Evolutionary conservation across 1,140 invertebrate species (phyloP).

Genomic region (Uloborus diversus): DNA sequence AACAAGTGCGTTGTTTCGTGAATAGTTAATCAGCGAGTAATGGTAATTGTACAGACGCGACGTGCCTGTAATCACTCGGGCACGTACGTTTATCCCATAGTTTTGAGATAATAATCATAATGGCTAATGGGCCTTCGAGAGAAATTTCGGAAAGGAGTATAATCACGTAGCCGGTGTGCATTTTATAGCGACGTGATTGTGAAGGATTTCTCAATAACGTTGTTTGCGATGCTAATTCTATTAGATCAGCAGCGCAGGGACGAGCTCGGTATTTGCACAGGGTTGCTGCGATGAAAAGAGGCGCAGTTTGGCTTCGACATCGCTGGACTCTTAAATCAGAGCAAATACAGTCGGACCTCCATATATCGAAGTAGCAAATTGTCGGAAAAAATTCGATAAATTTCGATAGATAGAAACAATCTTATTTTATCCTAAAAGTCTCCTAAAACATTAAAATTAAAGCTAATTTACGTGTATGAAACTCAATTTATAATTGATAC

Average conservation of each 20-base stretch:
- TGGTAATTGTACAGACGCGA: constrained; percentile 32
- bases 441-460: no score
- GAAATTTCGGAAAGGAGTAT: neutral
- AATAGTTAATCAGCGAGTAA: constrained; percentile 41
- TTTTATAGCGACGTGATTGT: constrained; percentile 37
- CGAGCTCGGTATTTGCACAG: neutral
- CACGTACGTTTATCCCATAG: neutral
- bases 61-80: neutral
- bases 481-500: no score
- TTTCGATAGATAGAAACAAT: no score
- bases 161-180: neutral
- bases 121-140: constrained; percentile 27
- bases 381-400: no score
- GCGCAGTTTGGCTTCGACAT: no score
- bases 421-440: no score
- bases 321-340: no score
- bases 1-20: no score
- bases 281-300: no score
- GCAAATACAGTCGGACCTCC: no score
- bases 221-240: constrained; percentile 21
- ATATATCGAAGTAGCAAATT: no score
- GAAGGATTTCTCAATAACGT: constrained; percentile 9
- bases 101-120: constrained; percentile 32
- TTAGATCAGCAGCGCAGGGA: neutral
- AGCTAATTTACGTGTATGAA: no score